Percentiles rank a stretch among this genome's conserved stretches.
Evolutionary conservation across 2,888 invertebrate species (phyloP).

Genomic region (Rotaria macrura): DNA sequence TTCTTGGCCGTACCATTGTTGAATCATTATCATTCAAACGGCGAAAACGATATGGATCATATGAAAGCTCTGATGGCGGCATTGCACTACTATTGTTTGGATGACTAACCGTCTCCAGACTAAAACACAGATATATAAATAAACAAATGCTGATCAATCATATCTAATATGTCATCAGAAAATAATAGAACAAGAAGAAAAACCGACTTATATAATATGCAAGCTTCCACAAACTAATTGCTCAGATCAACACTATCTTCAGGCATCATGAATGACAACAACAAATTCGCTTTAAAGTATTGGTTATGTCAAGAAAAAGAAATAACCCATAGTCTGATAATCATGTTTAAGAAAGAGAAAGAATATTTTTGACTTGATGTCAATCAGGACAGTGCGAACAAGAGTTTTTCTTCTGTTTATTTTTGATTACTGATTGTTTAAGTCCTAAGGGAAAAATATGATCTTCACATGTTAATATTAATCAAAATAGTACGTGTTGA

Average conservation of each 20-base stretch:
- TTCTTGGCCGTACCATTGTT: background rate
- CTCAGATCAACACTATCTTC: background rate
- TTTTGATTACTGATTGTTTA: no score
- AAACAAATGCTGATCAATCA: conserved; percentile 3
- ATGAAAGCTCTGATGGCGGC: background rate
- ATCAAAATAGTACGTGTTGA: no score
- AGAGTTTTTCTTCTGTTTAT: background rate
- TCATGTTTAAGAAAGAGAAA: no score
- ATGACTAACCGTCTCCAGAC: background rate
- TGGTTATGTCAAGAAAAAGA: no score
- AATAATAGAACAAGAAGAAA: background rate
- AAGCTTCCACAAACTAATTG: background rate
- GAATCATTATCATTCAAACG: background rate
- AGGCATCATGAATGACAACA: background rate
- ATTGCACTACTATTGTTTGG: background rate
- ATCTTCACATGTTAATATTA: no score
- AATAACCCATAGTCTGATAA: no score
- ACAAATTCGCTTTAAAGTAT: background rate
- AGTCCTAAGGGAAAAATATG: no score
- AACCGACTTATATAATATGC: background rate
- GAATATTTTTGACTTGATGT: no score
- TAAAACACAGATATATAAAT: background rate
- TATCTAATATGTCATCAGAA: background rate
- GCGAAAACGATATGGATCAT: background rate
- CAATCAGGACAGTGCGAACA: no score